Evolutionary conservation across 2,797 vertebrate genomes (phyloP).

Genomic region (Myotis vivesi): DNA sequence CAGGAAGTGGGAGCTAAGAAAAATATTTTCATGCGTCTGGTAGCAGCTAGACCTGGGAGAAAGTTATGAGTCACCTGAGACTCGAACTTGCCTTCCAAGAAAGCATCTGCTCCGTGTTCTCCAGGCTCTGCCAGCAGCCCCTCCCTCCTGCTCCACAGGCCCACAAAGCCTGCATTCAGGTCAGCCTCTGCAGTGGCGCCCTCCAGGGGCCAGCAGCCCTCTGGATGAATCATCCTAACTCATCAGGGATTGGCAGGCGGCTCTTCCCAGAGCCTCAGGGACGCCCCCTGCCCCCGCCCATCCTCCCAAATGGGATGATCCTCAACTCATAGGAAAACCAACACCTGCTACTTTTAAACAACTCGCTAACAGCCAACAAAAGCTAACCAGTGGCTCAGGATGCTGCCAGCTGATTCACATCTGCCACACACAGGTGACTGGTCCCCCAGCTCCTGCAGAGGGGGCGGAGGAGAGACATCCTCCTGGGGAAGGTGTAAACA

Average conservation of each 20-base stretch:
- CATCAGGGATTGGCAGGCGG: background rate
- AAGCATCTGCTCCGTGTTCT: background rate
- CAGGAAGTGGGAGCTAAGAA: background rate
- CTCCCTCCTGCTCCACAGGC: background rate
- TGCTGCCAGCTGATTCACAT: background rate
- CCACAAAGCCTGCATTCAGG: background rate
- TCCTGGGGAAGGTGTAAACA: background rate
- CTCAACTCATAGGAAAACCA: background rate
- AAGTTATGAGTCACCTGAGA: background rate
- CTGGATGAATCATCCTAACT: background rate
- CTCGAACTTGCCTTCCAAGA: background rate
- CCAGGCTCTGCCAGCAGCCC: no score
- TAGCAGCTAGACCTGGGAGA: background rate
- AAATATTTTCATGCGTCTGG: background rate
- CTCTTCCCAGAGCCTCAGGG: background rate
- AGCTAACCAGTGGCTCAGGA: background rate
- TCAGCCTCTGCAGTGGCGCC: background rate
- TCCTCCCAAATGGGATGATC: background rate
- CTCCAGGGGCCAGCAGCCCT: background rate
- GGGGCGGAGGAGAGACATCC: background rate
- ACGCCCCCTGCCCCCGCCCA: background rate
- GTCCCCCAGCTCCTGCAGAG: background rate
- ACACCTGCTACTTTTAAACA: background rate
- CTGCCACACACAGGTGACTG: background rate
- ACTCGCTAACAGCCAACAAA: background rate